Percentiles rank a stretch among this genome's conserved stretches.
These are phyloP conservation scores for Eueides isabella DNA, from an alignment of 1,140 invertebrate species.

Conservation along the genomic window DNA sequence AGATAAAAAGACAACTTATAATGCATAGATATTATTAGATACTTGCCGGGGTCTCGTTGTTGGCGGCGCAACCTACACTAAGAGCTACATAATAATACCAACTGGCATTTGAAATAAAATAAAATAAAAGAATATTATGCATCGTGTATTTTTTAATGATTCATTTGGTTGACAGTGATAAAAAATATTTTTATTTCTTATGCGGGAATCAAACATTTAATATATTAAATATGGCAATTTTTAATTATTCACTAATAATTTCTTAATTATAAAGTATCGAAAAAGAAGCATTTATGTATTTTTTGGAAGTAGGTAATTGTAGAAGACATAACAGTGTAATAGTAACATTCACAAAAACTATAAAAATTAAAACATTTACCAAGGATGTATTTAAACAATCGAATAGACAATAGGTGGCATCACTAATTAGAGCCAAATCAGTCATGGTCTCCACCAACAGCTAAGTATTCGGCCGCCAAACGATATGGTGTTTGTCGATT, in stretches of 20 bases:
- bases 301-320: too few species aligned
- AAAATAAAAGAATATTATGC: too few species aligned
- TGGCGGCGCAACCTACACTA: neutral
- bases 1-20: conserved; percentile 10
- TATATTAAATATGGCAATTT: too few species aligned
- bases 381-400: neutral
- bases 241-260: too few species aligned
- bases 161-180: too few species aligned
- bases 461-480: conserved; percentile 26
- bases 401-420: conserved; percentile 24
- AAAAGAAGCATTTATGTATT: too few species aligned
- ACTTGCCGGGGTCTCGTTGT: neutral
- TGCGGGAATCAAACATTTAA: neutral
- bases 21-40: neutral
- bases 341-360: too few species aligned
- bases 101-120: too few species aligned
- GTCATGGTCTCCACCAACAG: conserved; percentile 24
- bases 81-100: neutral
- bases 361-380: too few species aligned
- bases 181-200: neutral
- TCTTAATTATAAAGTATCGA: too few species aligned
- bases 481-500: conserved; percentile 26
- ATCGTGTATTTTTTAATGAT: too few species aligned
- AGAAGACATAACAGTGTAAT: too few species aligned
- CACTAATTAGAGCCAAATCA: conserved; percentile 30